Base-by-base conservation (phyloP, 2,888 invertebrate species). In the Lysandra coridon region DNA sequence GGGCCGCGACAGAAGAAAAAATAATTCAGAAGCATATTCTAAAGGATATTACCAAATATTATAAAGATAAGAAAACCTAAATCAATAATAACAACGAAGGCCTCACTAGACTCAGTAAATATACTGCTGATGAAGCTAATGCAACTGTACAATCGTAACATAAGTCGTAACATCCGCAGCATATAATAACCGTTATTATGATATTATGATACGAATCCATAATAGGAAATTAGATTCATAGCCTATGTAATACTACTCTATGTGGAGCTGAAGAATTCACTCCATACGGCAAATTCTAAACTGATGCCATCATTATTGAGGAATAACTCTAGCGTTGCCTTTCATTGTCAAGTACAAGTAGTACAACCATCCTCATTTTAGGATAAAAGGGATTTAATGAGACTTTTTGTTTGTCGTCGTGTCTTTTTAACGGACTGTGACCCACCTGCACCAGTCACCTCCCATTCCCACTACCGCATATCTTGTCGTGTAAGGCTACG, bases 171-270 rank as follows among this genome's bases (percentile, higher is more conserved):
- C 44, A 75, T 75, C 75, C 75, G 75, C 44, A 23, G 75, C 75
- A 75, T 74, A 33, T 69, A 69, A 69, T 69, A 69, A 69, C 69
- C 69, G 69, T 69, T 69, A 69, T 69, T 69, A 69, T 69, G 69
- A 37, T 69, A 69, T 69, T 64, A 64, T 64, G 64, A 64, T 64
- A 64, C 64, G 33, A 14, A 69, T 69, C 33, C 69, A 69, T 37
- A 69, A 69, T 69, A 33, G 69, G 69, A 64, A 69, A 69, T 69
- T 69, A 69, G 69, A 69, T 69, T 30, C 33, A 69, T 69, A 69
- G 33, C 5, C 33, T 33, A 69, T 14, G 30, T 30, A 64, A 64
- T 30, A 64, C 7, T 62, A 64, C 64, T 30, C 30, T 10, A 30
- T 30, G 69, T 33, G 33, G 64, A 30, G 64, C 64, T 64, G 4